phyloP scores from a whole-genome alignment of 2,888 invertebrate genomes.

The Plebejus anna region DNA sequence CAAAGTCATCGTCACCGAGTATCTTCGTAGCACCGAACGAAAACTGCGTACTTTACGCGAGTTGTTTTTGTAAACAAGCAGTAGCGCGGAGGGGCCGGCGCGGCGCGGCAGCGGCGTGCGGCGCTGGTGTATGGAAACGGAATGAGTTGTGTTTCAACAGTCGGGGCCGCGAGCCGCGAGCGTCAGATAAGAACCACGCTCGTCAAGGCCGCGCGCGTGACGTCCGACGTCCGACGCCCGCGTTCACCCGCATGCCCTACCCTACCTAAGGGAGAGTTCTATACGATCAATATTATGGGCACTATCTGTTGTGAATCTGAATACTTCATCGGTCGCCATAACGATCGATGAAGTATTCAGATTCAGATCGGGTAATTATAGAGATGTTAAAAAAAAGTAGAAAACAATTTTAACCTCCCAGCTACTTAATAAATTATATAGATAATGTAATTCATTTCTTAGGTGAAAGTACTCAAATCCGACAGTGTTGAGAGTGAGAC shows the following conservation, averaged over 20 bases:
- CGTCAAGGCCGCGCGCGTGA: slow-evolving; percentile 62
- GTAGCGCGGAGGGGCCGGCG: slow-evolving; percentile 44
- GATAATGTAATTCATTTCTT: too few species aligned
- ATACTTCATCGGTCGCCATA: not conserved
- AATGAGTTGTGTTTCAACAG: slow-evolving; percentile 51
- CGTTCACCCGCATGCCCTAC: slow-evolving; percentile 55
- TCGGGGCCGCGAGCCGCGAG: slow-evolving; percentile 37
- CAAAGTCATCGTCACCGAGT: slow-evolving; percentile 46
- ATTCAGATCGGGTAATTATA: too few species aligned
- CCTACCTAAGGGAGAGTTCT: slow-evolving; percentile 46
- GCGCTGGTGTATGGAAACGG: slow-evolving; percentile 48
- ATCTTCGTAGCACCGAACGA: not conserved
- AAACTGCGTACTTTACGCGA: slow-evolving; percentile 16
- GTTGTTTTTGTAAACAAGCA: slow-evolving; percentile 56
- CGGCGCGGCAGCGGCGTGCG: slow-evolving; percentile 41
- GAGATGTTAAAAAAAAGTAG: too few species aligned
- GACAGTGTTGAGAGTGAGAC: too few species aligned
- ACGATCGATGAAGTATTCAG: too few species aligned
- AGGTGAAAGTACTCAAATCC: too few species aligned
- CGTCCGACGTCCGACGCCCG: slow-evolving; percentile 60
- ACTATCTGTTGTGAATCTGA: not conserved
- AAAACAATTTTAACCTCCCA: not conserved
- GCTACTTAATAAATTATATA: not conserved
- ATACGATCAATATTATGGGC: slow-evolving; percentile 30
- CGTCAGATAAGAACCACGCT: slow-evolving; percentile 64